A percentile compares a stretch with the other conserved stretches of the same genome.
Evolutionary conservation across 2,888 invertebrate genomes (phyloP).

Genomic region (Epinotia ramella): DNA sequence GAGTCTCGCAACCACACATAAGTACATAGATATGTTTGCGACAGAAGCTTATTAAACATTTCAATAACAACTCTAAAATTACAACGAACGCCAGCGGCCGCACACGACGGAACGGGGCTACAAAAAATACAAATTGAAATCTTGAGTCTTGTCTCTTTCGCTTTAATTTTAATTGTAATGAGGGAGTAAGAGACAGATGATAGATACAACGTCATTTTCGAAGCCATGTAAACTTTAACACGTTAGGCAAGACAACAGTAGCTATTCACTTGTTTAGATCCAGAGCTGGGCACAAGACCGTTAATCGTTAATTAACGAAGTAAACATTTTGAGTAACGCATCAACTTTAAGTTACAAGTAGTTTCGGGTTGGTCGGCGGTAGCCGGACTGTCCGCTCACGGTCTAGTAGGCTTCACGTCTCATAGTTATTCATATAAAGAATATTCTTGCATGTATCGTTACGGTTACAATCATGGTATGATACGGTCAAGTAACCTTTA

Average conservation of each 20-base stretch:
- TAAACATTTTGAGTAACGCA: no score
- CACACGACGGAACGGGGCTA: constrained; percentile 25
- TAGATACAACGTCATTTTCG: not conserved
- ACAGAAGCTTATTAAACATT: constrained; percentile 77
- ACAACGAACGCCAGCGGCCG: constrained; percentile 33
- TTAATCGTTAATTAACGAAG: no score
- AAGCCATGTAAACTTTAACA: not conserved
- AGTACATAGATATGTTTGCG: constrained; percentile 82
- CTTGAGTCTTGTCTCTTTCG: not conserved
- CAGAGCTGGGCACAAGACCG: no score
- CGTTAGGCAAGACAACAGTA: constrained; percentile 9
- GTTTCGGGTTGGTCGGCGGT: no score
- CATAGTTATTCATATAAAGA: no score
- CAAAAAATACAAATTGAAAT: not conserved
- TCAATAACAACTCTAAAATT: constrained; percentile 60
- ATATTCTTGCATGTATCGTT: no score
- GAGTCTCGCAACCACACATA: constrained; percentile 66
- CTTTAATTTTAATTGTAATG: not conserved
- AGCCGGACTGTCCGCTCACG: no score
- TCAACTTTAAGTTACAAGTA: no score
- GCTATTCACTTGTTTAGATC: not conserved
- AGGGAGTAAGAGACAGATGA: not conserved
- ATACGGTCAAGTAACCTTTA: no score
- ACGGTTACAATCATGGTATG: no score
- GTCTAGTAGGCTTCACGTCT: no score